Evolutionary conservation across 2,113 vertebrate genomes (phyloP).

Genomic region (Thunnus thynnus): DNA sequence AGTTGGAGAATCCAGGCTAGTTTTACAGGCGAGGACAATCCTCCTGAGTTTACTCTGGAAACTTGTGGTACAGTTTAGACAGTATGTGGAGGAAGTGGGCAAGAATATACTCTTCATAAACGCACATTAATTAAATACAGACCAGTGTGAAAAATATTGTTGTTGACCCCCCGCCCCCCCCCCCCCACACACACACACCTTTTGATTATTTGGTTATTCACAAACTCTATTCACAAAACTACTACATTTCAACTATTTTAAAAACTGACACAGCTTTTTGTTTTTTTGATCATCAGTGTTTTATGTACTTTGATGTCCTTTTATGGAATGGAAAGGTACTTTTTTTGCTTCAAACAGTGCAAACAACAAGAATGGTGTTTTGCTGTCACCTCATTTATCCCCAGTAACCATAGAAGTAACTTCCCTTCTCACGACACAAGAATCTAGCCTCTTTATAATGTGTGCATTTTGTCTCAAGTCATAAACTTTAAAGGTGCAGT

Average conservation of each 20-base stretch:
- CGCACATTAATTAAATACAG: constrained; percentile 46
- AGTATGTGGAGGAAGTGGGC: constrained; percentile 21
- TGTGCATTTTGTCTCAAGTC: background rate
- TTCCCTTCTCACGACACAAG: background rate
- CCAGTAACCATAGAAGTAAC: background rate
- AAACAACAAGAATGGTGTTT: constrained; percentile 15
- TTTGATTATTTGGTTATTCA: too few relatives aligned
- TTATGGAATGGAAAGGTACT: constrained; percentile 22
- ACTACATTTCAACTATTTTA: constrained; percentile 19
- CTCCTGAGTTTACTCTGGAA: constrained; percentile 61
- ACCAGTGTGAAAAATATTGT: background rate
- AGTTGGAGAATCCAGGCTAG: constrained; percentile 30
- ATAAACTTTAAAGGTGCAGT: too few relatives aligned
- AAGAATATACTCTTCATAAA: constrained; percentile 27
- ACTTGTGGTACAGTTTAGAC: constrained; percentile 32
- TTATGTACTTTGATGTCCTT: constrained; percentile 4
- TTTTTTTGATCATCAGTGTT: constrained; percentile 22
- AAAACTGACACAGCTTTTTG: background rate
- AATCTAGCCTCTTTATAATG: background rate
- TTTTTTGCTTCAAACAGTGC: background rate
- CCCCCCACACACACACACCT: too few relatives aligned
- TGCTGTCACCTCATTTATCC: constrained; percentile 17
- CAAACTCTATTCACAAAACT: background rate
- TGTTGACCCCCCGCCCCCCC: background rate
- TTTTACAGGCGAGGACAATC: constrained; percentile 69